These are phyloP conservation scores for Oreochromis niloticus DNA, from an alignment of 2,113 vertebrate genomes.

Conservation along the genomic window DNA sequence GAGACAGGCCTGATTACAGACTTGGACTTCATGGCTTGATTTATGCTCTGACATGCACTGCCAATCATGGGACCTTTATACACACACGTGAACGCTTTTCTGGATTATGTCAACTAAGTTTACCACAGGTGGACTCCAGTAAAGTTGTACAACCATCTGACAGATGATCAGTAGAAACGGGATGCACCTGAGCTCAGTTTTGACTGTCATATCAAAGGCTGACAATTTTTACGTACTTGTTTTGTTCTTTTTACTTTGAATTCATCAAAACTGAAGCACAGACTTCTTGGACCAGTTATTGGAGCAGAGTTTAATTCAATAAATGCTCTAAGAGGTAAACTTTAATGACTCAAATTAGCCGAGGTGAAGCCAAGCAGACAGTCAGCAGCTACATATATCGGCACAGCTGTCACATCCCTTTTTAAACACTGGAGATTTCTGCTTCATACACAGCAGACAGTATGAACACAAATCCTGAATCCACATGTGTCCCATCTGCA, in stretches of 20 bases:
- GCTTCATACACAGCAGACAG: background rate
- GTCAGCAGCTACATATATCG: background rate
- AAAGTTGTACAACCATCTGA: background rate
- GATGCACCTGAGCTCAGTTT: background rate
- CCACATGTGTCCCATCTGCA: background rate
- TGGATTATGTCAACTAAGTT: background rate
- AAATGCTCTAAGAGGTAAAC: accelerated
- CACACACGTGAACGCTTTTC: accelerated
- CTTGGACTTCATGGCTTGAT: background rate
- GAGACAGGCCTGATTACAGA: background rate
- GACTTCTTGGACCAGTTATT: background rate
- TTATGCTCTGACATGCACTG: background rate
- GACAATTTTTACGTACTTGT: background rate
- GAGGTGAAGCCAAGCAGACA: background rate
- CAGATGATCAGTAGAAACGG: background rate
- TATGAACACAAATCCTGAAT: background rate
- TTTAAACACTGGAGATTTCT: background rate
- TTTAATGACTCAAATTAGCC: background rate
- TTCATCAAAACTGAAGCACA: background rate
- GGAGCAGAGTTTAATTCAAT: accelerated
- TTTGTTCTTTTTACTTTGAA: accelerated
- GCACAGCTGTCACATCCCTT: background rate
- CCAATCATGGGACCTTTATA: background rate
- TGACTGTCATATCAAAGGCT: background rate
- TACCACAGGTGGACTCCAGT: accelerated